Evolutionary conservation across 2,113 vertebrate genomes (phyloP).

Genomic region (Bujurquina vittata): DNA sequence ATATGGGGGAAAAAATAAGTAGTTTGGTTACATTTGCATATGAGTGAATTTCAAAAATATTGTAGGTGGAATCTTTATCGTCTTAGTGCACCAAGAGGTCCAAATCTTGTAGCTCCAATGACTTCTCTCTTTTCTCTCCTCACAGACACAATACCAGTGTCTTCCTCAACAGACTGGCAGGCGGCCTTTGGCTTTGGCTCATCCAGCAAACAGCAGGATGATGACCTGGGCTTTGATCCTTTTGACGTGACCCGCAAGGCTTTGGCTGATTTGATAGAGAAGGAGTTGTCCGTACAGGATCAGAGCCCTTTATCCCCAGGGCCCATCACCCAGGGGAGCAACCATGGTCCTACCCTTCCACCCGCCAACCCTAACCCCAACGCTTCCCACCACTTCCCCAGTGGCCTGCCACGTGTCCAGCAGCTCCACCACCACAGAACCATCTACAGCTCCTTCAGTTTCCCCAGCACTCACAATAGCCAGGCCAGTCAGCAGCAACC

Average conservation of each 20-base stretch:
- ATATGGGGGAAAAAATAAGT: neutral
- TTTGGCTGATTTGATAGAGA: conserved; percentile 99
- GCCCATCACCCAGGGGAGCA: conserved; percentile 47
- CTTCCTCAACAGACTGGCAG: conserved; percentile 99
- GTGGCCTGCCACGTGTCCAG: conserved; percentile 88
- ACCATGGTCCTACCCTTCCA: conserved; percentile 51
- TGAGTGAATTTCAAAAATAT: neutral
- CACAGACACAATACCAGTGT: conserved; percentile 97
- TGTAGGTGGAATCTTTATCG: neutral
- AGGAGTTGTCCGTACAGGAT: conserved; percentile 98
- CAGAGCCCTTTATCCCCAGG: conserved; percentile 72
- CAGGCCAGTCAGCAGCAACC: conserved; percentile 76
- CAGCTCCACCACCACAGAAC: conserved; percentile 96
- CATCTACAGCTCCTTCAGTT: conserved; percentile 96
- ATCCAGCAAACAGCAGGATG: conserved; percentile 94
- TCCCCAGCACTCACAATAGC: conserved; percentile 84
- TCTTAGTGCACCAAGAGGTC: neutral
- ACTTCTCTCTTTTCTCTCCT: neutral
- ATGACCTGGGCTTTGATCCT: conserved; percentile 99
- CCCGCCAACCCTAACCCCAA: conserved; percentile 54
- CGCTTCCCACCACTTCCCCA: conserved; percentile 82
- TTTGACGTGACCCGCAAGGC: conserved; percentile 99
- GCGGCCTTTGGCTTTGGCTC: conserved; percentile 98
- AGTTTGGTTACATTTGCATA: neutral
- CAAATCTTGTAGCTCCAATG: neutral